phyloP scores from a whole-genome alignment of 2,888 invertebrate species.

The Erebia aethiops region DNA sequence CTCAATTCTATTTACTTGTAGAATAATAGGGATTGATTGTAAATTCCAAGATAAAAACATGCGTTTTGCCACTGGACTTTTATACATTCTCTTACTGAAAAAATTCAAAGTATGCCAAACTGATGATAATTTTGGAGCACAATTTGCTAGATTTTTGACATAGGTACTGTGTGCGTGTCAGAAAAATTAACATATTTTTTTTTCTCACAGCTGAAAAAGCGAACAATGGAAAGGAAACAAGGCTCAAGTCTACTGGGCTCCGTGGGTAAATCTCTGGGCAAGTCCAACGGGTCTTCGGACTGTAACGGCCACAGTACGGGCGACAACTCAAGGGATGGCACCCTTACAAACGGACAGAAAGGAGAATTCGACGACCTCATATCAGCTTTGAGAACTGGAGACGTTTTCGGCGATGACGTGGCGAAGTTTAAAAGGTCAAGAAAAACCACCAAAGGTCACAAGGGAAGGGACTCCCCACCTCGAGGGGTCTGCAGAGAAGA shows the following conservation, averaged over 20 bases:
- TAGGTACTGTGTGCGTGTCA: too few species aligned
- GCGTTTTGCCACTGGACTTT: too few species aligned
- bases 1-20: too few species aligned
- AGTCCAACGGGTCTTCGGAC: constrained; percentile 75
- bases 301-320: constrained; percentile 79
- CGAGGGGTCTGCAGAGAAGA: constrained; percentile 72
- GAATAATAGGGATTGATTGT: too few species aligned
- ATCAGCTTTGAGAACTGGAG: constrained; percentile 96
- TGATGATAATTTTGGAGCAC: too few species aligned
- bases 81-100: too few species aligned
- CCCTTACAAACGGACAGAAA: constrained; percentile 81
- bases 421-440: constrained; percentile 89
- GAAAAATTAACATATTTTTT: neutral
- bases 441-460: constrained; percentile 72
- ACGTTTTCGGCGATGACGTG: constrained; percentile 97
- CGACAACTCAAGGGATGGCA: constrained; percentile 64
- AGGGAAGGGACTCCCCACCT: constrained; percentile 76
- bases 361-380: constrained; percentile 98
- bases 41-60: too few species aligned
- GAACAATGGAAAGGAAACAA: constrained; percentile 93
- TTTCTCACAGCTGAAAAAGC: constrained; percentile 86
- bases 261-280: constrained; percentile 88
- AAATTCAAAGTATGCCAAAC: too few species aligned
- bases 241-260: constrained; percentile 90
- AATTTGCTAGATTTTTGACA: too few species aligned